These are phyloP conservation scores for Shargacucullia verbasci DNA, from an alignment of 2,888 invertebrate genomes.

Conservation along the genomic window DNA sequence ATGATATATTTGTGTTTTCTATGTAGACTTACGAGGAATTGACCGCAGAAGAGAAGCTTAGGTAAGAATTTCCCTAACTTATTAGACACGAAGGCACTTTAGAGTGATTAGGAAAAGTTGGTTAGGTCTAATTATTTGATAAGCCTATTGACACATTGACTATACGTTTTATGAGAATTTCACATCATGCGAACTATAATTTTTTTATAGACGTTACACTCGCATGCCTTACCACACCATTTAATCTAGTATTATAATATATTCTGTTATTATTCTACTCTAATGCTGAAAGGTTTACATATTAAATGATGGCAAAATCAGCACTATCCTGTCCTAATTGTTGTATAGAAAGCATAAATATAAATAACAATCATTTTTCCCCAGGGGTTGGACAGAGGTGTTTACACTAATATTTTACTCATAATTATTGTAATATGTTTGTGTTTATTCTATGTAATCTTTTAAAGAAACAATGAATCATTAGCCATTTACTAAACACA, in stretches of 20 bases:
- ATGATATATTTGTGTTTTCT: constrained; percentile 53
- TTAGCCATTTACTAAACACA: too few relatives aligned
- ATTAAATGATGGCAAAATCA: too few relatives aligned
- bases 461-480: too few relatives aligned
- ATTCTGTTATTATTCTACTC: too few relatives aligned
- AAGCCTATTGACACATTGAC: constrained; percentile 33
- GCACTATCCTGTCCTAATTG: too few relatives aligned
- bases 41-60: constrained; percentile 93
- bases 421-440: too few relatives aligned
- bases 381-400: too few relatives aligned
- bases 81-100: neutral
- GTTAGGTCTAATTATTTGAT: constrained; percentile 27
- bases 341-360: too few relatives aligned
- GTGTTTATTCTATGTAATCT: too few relatives aligned
- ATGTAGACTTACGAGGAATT: constrained; percentile 92
- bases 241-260: neutral
- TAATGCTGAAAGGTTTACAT: too few relatives aligned
- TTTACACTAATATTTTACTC: too few relatives aligned
- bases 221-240: neutral
- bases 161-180: neutral
- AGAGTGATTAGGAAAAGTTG: constrained; percentile 12
- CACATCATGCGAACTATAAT: neutral
- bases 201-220: neutral
- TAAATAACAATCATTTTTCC: too few relatives aligned
- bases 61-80: constrained; percentile 80